phyloP scores from a whole-genome alignment of 1,140 invertebrate species.

The Sycophaga agraensis region DNA sequence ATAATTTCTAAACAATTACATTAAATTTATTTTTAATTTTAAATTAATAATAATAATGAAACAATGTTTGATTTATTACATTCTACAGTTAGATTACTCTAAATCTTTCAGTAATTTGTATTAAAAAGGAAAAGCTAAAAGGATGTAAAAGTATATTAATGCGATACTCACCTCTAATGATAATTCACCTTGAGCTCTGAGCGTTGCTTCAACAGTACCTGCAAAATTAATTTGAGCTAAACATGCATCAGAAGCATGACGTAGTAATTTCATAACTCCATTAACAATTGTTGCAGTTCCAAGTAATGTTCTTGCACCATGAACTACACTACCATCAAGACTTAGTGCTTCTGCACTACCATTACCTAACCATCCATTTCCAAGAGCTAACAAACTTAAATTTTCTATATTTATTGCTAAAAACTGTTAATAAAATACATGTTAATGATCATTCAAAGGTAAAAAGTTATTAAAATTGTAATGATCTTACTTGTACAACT shows the following conservation, averaged over 20 bases:
- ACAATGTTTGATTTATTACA: no score
- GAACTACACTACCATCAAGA: conserved; percentile 74
- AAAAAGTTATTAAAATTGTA: conserved; percentile 7
- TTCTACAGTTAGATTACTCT: neutral
- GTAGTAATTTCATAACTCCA: conserved; percentile 58
- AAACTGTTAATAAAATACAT: conserved; percentile 60
- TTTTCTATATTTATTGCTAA: conserved; percentile 85
- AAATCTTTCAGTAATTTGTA: no score
- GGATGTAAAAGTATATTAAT: neutral
- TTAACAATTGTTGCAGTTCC: conserved; percentile 68
- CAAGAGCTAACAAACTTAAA: conserved; percentile 73
- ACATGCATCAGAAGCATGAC: conserved; percentile 60
- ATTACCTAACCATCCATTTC: conserved; percentile 75
- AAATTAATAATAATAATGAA: neutral
- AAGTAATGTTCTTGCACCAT: conserved; percentile 71
- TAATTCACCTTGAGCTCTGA: conserved; percentile 74
- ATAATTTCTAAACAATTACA: conserved; percentile 67
- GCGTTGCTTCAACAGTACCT: conserved; percentile 71
- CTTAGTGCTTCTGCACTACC: conserved; percentile 74
- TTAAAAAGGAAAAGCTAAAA: neutral
- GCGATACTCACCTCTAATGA: conserved; percentile 68
- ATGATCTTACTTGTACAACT: conserved; percentile 71
- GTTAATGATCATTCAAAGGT: no score
- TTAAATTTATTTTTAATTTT: neutral
- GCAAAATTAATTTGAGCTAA: conserved; percentile 72